Evolutionary conservation across 2,797 vertebrate species (phyloP), one percentile per base, ranked within the genome.

Genomic region (Platalea minor): DNA sequence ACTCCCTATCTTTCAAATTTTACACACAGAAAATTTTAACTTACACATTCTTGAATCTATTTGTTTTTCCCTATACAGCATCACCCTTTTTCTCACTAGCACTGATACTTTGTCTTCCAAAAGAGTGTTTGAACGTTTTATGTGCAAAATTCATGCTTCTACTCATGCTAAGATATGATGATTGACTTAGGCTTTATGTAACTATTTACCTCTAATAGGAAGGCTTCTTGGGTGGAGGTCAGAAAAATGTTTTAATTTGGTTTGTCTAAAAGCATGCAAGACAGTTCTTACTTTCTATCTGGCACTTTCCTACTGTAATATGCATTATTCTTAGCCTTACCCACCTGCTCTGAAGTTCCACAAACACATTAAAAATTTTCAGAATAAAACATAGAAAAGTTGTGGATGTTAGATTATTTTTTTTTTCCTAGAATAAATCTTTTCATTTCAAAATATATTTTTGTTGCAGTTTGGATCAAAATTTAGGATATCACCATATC

Each of bases 141-240:
- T 12, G 7, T 76, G 51, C 17, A 85, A 87, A 67, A 37, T 53
- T 82, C 45, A 13, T 69, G 4, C 9, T 50, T 28, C 10, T 64
- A 25, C 10, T 93, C 15, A 7, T 50, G 24, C 23, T 48, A 73
- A 72, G 26, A 41, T 20, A 45, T 5, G 4, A 54, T 29, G 8
- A 76, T 54, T 84, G 31, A 68, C 33, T 29, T 74, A 21, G 4
- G 9, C 5, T 77, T 72, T 41, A 33, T 41, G 23, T 17, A 37
- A 19, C 9, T 37, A 19, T 80, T 70, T 76, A 53, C 5, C 28
- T 73, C 6, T 78, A 70, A 54, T 45, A 59, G 10, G 7, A 92
- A 57, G 16, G 8, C 2, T 39, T 60, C 46, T 68, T n/a, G 5
- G 6, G 6, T 46, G 16, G 8, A 39, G 0, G 0, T 68, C n/a